Percentiles rank a stretch among this genome's conserved stretches.
phyloP scores from a whole-genome alignment of 92 coral and sea anemone genomes.

The Actinernus sp. region DNA sequence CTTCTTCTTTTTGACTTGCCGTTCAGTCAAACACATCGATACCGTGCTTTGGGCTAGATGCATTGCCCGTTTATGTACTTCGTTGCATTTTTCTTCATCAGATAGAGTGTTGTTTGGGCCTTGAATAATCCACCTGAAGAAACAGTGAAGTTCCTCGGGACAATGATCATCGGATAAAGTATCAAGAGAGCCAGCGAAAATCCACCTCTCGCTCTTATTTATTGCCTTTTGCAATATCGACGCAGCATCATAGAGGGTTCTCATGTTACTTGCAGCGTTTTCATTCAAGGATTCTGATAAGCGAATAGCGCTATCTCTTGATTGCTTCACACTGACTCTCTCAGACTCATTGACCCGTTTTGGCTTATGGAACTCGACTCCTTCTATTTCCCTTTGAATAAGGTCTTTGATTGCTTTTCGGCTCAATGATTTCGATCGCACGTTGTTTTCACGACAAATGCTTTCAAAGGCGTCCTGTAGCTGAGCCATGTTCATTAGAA shows the following conservation, averaged over 20 bases:
- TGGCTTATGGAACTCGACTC: conserved; percentile 15
- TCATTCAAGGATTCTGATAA: background rate
- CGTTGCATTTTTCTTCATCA: conserved; percentile 40
- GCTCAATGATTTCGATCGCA: background rate
- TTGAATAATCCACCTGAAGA: conserved; percentile 6
- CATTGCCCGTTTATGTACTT: conserved; percentile 52
- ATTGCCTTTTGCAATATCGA: conserved; percentile 16
- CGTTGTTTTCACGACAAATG: conserved; percentile 19
- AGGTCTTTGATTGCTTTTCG: conserved; percentile 20
- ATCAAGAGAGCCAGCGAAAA: conserved; percentile 17
- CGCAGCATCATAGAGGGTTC: background rate
- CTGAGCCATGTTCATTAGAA: conserved; percentile 28
- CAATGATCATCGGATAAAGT: background rate
- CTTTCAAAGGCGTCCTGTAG: conserved; percentile 20
- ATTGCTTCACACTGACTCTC: background rate
- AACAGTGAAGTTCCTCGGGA: conserved; percentile 19
- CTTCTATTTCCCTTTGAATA: conserved; percentile 14
- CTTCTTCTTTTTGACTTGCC: conserved; percentile 31
- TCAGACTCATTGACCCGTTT: conserved; percentile 7
- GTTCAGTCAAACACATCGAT: conserved; percentile 50
- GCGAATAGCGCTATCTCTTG: background rate
- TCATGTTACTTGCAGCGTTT: background rate
- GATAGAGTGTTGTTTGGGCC: background rate
- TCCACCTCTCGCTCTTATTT: conserved; percentile 23
- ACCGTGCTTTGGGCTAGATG: conserved; percentile 47